phyloP scores from a whole-genome alignment of 2,888 invertebrate species.

The Phaedon cochleariae region DNA sequence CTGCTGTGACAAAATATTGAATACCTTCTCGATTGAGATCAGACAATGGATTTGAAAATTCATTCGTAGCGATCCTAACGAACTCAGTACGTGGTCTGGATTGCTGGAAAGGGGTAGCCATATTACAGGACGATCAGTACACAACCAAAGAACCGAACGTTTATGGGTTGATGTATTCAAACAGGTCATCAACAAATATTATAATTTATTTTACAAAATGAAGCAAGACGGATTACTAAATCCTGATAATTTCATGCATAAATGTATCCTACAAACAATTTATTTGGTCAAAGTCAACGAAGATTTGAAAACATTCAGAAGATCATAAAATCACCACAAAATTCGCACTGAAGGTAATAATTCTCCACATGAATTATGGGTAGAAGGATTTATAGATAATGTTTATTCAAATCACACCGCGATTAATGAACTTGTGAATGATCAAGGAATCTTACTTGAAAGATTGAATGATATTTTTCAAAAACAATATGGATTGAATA shows the following conservation, averaged over 20 bases:
- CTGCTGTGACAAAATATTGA: constrained; percentile 11
- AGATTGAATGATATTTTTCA: constrained; percentile 1
- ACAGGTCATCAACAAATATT: constrained; percentile 14
- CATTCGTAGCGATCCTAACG: constrained; percentile 15
- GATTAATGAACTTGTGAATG: constrained; percentile 3
- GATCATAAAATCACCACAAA: constrained; percentile 1
- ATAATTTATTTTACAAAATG: constrained; percentile 12
- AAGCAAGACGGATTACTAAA: constrained; percentile 6
- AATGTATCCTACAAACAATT: constrained; percentile 7
- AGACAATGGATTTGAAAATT: constrained; percentile 18
- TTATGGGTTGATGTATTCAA: constrained; percentile 18
- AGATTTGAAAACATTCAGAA: constrained; percentile 7
- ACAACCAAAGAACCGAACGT: constrained; percentile 20
- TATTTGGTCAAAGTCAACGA: constrained; percentile 8
- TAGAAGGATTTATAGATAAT: constrained; percentile 11
- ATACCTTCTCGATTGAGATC: constrained; percentile 13
- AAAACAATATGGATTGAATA: constrained; percentile 1
- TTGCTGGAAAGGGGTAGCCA: constrained; percentile 14
- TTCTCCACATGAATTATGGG: constrained; percentile 6
- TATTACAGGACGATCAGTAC: constrained; percentile 16
- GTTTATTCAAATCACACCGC: constrained; percentile 16
- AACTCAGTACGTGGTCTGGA: constrained; percentile 6
- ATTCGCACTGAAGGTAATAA: constrained; percentile 15
- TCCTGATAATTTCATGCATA: constrained; percentile 3
- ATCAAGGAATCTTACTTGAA: constrained; percentile 2